These are phyloP conservation scores for Ailuropoda melanoleuca DNA, from an alignment of 2,113 vertebrate species.

Conservation along the genomic window DNA sequence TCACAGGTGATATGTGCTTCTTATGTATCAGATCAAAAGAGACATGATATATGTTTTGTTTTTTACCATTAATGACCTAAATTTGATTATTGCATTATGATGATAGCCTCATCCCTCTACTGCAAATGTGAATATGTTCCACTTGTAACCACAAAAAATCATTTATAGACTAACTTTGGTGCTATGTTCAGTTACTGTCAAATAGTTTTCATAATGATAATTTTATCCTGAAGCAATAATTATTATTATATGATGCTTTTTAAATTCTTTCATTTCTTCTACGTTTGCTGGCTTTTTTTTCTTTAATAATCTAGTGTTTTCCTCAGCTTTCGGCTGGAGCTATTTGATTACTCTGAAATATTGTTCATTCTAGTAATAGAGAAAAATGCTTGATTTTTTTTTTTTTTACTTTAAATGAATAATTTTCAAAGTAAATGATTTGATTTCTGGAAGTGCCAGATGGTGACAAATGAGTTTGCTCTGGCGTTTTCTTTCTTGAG, in stretches of 20 bases:
- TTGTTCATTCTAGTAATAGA: neutral
- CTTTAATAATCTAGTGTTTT: neutral
- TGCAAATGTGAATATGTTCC: neutral
- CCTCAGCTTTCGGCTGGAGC: neutral
- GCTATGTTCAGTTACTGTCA: neutral
- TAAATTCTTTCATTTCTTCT: neutral
- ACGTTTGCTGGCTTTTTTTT: neutral
- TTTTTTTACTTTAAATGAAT: neutral
- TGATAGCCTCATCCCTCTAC: neutral
- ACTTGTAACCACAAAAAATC: neutral
- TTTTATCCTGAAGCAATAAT: neutral
- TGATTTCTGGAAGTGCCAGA: neutral
- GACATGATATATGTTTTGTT: neutral
- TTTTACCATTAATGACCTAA: constrained; percentile 38
- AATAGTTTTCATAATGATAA: neutral
- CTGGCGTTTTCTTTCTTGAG: neutral
- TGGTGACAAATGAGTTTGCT: neutral
- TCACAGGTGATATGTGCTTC: neutral
- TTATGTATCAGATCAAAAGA: neutral
- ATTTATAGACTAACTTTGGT: neutral
- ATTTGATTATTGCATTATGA: constrained; percentile 10
- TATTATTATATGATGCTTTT: neutral
- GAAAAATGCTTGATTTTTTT: neutral
- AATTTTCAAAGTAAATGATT: neutral
- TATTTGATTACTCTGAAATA: neutral